Conservation (phyloP, 2,113 vertebrate species). For the Bubalus kerabau region DNA sequence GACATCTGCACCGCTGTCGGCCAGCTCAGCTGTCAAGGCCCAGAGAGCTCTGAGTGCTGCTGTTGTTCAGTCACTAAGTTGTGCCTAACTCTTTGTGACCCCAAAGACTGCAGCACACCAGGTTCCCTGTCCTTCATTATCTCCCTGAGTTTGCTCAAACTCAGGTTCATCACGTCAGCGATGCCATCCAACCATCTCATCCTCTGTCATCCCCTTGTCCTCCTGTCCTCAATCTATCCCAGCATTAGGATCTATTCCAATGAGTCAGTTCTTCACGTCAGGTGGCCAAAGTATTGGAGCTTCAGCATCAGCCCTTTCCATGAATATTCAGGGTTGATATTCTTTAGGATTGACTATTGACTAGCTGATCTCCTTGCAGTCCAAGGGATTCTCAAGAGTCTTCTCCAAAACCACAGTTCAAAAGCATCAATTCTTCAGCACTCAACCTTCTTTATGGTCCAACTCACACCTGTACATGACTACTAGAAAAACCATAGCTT, state of each 20-base stretch:
- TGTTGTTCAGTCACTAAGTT: background rate
- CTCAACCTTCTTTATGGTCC: background rate
- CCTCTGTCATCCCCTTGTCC: background rate
- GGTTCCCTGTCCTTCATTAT: background rate
- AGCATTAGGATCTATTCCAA: background rate
- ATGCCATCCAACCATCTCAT: background rate
- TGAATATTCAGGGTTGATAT: background rate
- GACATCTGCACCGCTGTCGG: rapidly evolving
- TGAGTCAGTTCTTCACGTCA: background rate
- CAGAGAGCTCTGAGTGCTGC: background rate
- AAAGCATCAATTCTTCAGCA: background rate
- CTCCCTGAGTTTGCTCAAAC: background rate
- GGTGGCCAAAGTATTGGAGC: background rate
- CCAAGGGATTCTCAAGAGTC: background rate
- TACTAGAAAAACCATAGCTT: background rate
- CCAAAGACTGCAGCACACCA: background rate
- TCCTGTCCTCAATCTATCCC: background rate
- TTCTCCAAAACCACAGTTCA: background rate
- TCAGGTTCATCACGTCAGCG: rapidly evolving
- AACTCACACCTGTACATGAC: background rate
- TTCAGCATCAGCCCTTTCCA: background rate
- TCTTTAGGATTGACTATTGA: background rate
- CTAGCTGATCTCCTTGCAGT: background rate
- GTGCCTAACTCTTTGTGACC: background rate
- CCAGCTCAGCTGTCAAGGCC: rapidly evolving